Evolutionary conservation across 2,888 invertebrate genomes (phyloP).

Genomic region (Enchytraeus crypticus): DNA sequence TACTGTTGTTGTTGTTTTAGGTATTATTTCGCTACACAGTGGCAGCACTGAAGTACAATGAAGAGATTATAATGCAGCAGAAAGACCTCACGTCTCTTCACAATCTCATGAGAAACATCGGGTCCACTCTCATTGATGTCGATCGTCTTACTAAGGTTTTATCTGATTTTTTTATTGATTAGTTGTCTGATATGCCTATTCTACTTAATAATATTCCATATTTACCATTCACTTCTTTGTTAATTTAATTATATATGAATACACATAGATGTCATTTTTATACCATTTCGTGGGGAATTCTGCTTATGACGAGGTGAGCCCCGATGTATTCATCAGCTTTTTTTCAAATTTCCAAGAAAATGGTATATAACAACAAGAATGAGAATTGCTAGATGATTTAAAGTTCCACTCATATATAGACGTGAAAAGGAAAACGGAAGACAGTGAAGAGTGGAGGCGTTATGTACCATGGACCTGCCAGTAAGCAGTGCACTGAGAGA

Average conservation of each 20-base stretch:
- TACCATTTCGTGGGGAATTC: too few relatives aligned
- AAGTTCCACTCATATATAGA: too few relatives aligned
- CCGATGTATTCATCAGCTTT: too few relatives aligned
- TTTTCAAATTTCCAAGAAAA: too few relatives aligned
- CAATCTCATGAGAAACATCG: conserved; percentile 38
- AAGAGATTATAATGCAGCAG: conserved; percentile 36
- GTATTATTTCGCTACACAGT: conserved; percentile 47
- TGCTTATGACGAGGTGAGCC: too few relatives aligned
- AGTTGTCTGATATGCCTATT: background rate
- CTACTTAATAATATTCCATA: background rate
- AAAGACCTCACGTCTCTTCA: conserved; percentile 31
- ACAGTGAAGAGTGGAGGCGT: too few relatives aligned
- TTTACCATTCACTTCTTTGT: background rate
- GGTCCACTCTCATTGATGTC: conserved; percentile 39
- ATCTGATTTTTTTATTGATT: background rate
- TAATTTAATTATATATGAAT: background rate
- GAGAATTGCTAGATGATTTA: too few relatives aligned
- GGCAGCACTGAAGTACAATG: conserved; percentile 43
- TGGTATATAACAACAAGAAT: too few relatives aligned
- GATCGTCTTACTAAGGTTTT: conserved; percentile 34
- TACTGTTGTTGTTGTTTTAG: conserved; percentile 23
- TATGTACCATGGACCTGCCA: too few relatives aligned
- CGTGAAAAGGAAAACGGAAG: too few relatives aligned
- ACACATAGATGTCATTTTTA: too few relatives aligned
- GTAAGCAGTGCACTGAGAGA: too few relatives aligned